Conservation (phyloP, 2,797 vertebrate species). For the Rhincodon typus region DNA sequence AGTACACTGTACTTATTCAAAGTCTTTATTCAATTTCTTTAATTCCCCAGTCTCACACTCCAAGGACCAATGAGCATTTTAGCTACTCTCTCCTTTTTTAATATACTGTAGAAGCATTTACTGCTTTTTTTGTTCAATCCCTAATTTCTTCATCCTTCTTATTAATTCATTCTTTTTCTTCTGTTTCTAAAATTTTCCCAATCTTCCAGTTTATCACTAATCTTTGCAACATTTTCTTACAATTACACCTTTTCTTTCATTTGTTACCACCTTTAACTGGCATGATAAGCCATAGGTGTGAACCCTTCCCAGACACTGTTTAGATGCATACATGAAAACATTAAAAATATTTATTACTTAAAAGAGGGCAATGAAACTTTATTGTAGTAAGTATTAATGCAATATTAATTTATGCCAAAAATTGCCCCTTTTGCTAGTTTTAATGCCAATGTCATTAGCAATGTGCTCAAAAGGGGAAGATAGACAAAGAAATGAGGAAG, state of each 20-base stretch:
- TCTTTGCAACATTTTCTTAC: background rate
- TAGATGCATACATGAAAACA: background rate
- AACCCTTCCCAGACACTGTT: background rate
- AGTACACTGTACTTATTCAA: background rate
- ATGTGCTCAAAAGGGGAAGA: background rate
- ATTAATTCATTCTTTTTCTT: background rate
- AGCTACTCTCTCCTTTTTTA: too few species aligned
- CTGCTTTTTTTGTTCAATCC: background rate
- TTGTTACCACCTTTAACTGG: background rate
- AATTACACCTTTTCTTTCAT: background rate
- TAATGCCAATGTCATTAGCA: background rate
- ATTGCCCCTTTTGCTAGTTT: background rate
- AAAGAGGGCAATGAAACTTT: background rate
- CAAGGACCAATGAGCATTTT: background rate
- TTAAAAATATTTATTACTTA: background rate
- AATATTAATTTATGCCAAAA: background rate
- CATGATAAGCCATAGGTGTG: background rate
- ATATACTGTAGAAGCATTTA: too few species aligned
- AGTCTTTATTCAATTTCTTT: background rate
- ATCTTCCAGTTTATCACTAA: background rate
- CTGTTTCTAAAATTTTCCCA: background rate
- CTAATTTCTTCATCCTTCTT: background rate
- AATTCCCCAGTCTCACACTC: background rate
- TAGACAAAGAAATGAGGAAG: background rate
- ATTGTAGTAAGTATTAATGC: background rate